A percentile compares a stretch with the other conserved stretches of the same genome.
Evolutionary conservation across 1,140 invertebrate species (phyloP).

Genomic region (Danaus melanippus): DNA sequence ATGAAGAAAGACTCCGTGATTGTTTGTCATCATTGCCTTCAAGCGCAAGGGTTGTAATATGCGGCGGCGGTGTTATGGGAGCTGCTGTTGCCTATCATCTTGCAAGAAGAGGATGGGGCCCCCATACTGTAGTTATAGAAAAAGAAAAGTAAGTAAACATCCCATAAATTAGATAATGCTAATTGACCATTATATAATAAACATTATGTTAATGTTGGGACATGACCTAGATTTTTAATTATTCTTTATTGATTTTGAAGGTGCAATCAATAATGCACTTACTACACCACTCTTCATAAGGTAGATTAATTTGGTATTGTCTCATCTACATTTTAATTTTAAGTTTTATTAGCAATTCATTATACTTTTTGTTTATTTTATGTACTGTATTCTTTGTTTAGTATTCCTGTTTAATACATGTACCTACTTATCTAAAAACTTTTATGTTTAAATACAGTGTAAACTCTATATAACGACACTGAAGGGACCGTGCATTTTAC

Average conservation of each 20-base stretch:
- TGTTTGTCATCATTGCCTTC: slow-evolving; percentile 44
- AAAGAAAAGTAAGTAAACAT: slow-evolving; percentile 72
- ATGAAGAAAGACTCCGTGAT: slow-evolving; percentile 41
- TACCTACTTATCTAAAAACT: too few relatives aligned
- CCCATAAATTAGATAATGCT: too few relatives aligned
- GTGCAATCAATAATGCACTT: slow-evolving; percentile 6
- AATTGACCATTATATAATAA: too few relatives aligned
- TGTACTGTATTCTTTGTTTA: too few relatives aligned
- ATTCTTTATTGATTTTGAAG: slow-evolving; percentile 5
- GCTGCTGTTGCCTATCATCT: slow-evolving; percentile 96
- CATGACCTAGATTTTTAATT: too few relatives aligned
- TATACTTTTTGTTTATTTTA: background rate
- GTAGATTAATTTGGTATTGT: background rate
- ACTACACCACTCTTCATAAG: background rate
- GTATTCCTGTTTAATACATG: too few relatives aligned
- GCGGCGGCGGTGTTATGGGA: slow-evolving; percentile 95
- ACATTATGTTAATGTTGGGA: background rate
- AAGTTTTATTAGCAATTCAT: slow-evolving; percentile 4
- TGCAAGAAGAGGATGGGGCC: slow-evolving; percentile 86
- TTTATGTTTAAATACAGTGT: too few relatives aligned
- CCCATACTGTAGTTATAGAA: slow-evolving; percentile 89
- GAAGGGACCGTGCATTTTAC: too few relatives aligned
- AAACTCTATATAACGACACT: too few relatives aligned
- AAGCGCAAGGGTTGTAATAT: slow-evolving; percentile 84
- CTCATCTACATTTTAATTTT: slow-evolving; percentile 2